Base-by-base conservation (phyloP, 2,888 invertebrate species). In the Amblyteles armatorius region DNA sequence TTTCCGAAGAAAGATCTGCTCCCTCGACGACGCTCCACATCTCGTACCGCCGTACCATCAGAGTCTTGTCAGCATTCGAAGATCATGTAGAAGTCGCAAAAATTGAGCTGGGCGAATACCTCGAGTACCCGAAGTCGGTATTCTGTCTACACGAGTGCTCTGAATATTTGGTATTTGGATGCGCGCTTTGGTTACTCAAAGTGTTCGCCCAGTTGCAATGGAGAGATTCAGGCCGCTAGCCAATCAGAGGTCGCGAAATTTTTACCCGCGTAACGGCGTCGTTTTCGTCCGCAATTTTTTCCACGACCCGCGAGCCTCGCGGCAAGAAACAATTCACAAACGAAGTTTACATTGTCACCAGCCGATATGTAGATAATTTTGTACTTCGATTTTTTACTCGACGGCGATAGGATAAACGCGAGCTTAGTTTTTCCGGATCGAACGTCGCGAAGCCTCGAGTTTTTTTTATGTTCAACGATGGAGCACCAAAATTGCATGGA, bases 21-120 rank as follows among this genome's bases (percentile, higher is more conserved):
- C 84, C 74, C 68, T 87, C 82, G 76, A 85, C 85, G 29, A 84
- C 76, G 55, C 77, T 73, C 50, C 40, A 26, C 60, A 72, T 80
- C 72, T 72, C 67, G 69, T 22, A 81, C 19, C 44, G 67, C 74
- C 63, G 68, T 69, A 86, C 82, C 26, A 33, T 57, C 77, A 76
- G 44, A 67, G 19, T 74, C 63, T 71, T 60, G 36, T 73, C 52
- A 16, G 73, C 44, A 33, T 22, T 80, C 68, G 22, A 50, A 50
- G 13, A 55, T 78, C 16, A 2, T 29, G 29, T 60, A 16, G 33
- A 60, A 29, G 26, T 60, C 13, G 60, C 13, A 3, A 44, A 63
- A 74, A 74, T 29, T 1, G 13, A 44, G 44, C 44, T 44, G 44
- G 44, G 3, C 44, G 44, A 44, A 44, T 44, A 13, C 44, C 11